Evolutionary conservation across 2,888 invertebrate genomes (phyloP), one percentile per base, ranked within the genome.

Genomic region (Chloromyia formosa): DNA sequence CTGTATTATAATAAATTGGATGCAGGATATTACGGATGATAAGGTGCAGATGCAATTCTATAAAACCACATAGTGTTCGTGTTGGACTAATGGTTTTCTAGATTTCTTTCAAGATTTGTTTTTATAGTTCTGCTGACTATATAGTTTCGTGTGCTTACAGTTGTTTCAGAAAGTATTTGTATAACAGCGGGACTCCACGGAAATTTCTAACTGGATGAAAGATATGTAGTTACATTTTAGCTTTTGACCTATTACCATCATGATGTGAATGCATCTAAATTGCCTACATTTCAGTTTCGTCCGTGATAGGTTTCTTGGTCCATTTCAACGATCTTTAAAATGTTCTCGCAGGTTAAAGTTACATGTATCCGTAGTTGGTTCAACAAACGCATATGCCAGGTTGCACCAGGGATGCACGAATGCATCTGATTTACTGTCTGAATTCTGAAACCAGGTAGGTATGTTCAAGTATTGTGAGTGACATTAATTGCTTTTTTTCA

Each of bases 401-500:
- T 4, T 35, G 7, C 7, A 7, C 27, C 27, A 35, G 27, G 27
- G 27, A 35, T 7, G 27, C 7, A 35, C 27, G 7, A 35, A 35
- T 35, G 27, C 27, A 35, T 35, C 27, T 35, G 27, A 35, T 35
- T 35, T 35, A 35, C 3, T 35, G 27, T 35, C 27, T 35, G 27
- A 35, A 35, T 35, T n/a, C 49, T 49, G 49, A 49, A 49, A 49
- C 49, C 35, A 7, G 62, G 62, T 62, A 66, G 45, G 42, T 66
- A 45, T 20, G 49, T 20, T 66, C 1, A 49, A n/a, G 18, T 66
- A 10, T 5, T 20, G 16, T 66, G 66, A 66, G 10, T 66, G 66
- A 45, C 66, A 35, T 66, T 66, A 66, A 66, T 66, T 66, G 66
- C 49, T 22, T 45, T 66, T 49, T 35, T 35, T 35, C 27, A 9